Conservation (phyloP, 2,113 vertebrate genomes). For the Anhinga rufa region DNA sequence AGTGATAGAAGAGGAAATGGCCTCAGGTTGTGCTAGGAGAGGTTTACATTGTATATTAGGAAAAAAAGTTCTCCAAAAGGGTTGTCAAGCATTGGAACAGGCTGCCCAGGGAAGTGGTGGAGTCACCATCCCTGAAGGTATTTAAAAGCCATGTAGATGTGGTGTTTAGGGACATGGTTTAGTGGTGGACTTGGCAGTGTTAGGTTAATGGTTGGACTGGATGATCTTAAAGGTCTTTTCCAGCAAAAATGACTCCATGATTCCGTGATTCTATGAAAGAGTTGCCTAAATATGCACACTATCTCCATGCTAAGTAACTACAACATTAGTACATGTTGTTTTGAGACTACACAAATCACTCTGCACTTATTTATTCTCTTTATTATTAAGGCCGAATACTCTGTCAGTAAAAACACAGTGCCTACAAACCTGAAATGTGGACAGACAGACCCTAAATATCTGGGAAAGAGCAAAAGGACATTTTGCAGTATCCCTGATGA, state of each 20-base stretch:
- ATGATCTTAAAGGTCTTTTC: neutral
- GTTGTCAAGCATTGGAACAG: neutral
- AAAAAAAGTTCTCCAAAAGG: neutral
- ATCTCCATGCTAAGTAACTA: neutral
- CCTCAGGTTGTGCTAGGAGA: too few species aligned
- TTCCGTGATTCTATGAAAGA: neutral
- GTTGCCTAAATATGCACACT: neutral
- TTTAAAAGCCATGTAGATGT: neutral
- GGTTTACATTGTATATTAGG: too few species aligned
- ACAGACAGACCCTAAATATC: neutral
- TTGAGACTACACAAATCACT: neutral
- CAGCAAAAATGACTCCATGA: neutral
- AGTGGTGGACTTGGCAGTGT: neutral
- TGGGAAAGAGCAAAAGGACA: neutral
- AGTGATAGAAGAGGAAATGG: too few species aligned
- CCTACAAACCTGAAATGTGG: neutral
- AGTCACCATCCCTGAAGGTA: neutral
- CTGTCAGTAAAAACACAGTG: neutral
- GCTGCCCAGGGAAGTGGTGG: neutral
- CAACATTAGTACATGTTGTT: neutral
- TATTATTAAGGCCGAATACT: neutral
- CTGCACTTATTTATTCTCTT: neutral
- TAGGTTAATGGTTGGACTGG: rapidly evolving
- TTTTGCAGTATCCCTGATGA: neutral
- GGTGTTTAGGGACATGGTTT: neutral